Base-by-base conservation (phyloP, 2,888 invertebrate genomes). In the Nowickia ferox region DNA sequence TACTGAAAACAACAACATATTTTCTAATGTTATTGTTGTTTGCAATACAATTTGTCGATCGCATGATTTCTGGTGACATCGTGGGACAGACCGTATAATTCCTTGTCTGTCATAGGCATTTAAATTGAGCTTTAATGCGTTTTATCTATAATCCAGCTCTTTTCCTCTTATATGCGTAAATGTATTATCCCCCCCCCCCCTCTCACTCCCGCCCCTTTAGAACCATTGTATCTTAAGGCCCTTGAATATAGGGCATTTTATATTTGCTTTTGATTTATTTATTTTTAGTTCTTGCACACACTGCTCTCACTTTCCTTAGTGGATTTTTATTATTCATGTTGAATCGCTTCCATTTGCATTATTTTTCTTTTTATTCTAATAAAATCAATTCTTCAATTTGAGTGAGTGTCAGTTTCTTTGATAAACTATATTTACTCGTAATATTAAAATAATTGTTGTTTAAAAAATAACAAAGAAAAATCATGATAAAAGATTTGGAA, bases 261-360 rank as follows among this genome's bases (percentile, higher is more conserved):
- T 10, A 10, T 48, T 48, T 48, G 48, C 9, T n/a, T 11, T 9
- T 66, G 38, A 11, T 11, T n/a, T 46, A 15, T 1, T 44, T 44
- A 19, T 5, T 19, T 44, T 42, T 38, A 4, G 9, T 22, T 66
- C 30, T n/a, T 30, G 8, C 8, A n/a, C 30, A 44, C 44, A 15
- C 46, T 22, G 22, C 46, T 15, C 17, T 38, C 38, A 48, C 13
- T 59, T 72, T 59, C 46, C 59, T 46, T 30, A 72, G 48, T 72
- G 72, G 9, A n/a, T 59, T 59, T 59, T 72, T 59, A 48, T 59
- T 72, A 59, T 59, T 57, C 40, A 40, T 61, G 38, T 72, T 17
- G 38, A 53, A 40, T 57, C 30, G 30, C n/a, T 44, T 48, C 40
- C 17, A 17, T 38, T 13, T 61, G 15, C 63, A 40, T 61, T 74